Percentiles rank a stretch among this genome's conserved stretches.
Evolutionary conservation across 2,113 vertebrate genomes (phyloP).

Genomic region (Apeltes quadracus): DNA sequence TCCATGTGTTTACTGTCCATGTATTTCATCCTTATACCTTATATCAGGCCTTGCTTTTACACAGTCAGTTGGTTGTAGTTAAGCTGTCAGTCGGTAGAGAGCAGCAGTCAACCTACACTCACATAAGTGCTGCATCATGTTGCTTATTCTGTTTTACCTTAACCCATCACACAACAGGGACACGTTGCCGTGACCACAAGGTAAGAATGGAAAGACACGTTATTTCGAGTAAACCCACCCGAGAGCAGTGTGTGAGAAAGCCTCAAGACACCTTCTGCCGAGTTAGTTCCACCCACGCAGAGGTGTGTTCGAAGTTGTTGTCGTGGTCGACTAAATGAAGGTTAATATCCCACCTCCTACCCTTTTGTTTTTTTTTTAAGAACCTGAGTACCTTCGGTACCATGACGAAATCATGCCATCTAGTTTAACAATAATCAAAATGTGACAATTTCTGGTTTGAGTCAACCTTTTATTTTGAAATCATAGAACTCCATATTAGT

Average conservation of each 20-base stretch:
- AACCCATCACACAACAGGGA: neutral
- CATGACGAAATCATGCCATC: neutral
- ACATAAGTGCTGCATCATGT: neutral
- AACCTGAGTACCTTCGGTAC: neutral
- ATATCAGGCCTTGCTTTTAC: neutral
- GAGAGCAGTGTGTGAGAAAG: neutral
- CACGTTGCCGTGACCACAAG: neutral
- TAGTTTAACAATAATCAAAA: neutral
- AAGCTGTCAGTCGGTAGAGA: neutral
- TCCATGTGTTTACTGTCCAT: neutral
- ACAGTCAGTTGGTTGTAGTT: slow-evolving; percentile 5
- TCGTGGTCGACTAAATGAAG: slow-evolving; percentile 21
- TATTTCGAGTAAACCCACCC: neutral
- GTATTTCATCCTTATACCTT: no score
- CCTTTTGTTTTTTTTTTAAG: neutral
- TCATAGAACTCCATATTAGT: neutral
- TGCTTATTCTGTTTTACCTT: neutral
- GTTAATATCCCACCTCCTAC: neutral
- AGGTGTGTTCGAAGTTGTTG: neutral
- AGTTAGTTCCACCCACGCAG: slow-evolving; percentile 11
- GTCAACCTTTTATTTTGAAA: neutral
- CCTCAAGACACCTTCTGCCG: neutral
- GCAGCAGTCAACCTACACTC: slow-evolving; percentile 8
- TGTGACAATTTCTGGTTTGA: neutral
- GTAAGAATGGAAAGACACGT: neutral